Percentiles rank a stretch among this genome's conserved stretches.
Conservation (phyloP, 2,888 invertebrate species). For the Polyploca ridens region DNA sequence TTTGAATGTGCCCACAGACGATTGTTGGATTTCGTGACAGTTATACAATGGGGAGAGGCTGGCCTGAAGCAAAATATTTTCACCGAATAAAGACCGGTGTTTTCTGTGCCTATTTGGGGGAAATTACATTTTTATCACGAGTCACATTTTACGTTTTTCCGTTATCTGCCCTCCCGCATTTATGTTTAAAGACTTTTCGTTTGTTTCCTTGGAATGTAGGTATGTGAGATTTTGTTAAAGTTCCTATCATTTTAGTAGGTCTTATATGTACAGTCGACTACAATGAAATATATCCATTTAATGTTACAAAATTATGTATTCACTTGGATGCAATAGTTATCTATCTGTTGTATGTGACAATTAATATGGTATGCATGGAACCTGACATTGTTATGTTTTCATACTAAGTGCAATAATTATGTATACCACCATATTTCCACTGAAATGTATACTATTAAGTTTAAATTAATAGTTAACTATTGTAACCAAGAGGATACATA, state of each 20-base stretch:
- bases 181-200: conserved; percentile 40
- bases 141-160: conserved; percentile 56
- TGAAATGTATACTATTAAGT: too few species aligned
- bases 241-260: not conserved
- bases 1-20: conserved; percentile 81
- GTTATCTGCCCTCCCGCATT: conserved; percentile 51
- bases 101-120: conserved; percentile 55
- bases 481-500: too few species aligned
- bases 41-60: conserved; percentile 68
- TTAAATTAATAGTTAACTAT: too few species aligned
- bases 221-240: not conserved
- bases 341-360: too few species aligned
- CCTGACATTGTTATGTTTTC: too few species aligned
- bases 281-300: too few species aligned
- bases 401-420: too few species aligned
- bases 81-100: conserved; percentile 63
- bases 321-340: too few species aligned
- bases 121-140: conserved; percentile 74
- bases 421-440: too few species aligned
- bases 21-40: conserved; percentile 77
- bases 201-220: conserved; percentile 32
- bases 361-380: too few species aligned
- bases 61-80: conserved; percentile 69
- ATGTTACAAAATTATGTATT: too few species aligned
- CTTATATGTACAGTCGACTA: too few species aligned